A percentile compares a stretch with the other conserved stretches of the same genome.
phyloP scores from a whole-genome alignment of 2,888 invertebrate genomes.

The Hypomecis atomaria region DNA sequence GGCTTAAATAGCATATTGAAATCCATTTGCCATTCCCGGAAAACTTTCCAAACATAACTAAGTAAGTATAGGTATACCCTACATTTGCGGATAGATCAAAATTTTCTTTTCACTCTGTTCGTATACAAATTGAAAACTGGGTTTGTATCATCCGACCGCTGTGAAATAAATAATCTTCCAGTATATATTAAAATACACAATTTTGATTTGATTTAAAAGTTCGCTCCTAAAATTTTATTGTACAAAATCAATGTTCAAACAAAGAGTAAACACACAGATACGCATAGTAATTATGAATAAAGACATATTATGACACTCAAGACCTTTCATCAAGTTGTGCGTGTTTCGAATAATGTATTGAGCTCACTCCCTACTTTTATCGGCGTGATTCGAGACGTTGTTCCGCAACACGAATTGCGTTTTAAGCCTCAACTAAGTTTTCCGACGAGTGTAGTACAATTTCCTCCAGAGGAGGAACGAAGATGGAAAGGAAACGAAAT shows the following conservation, averaged over 20 bases:
- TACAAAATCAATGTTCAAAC: neutral
- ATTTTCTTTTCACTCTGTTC: too few species aligned
- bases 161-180: too few species aligned
- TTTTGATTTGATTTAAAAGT: too few species aligned
- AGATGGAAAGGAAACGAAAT: constrained; percentile 64
- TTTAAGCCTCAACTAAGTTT: constrained; percentile 60
- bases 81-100: too few species aligned
- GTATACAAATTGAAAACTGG: too few species aligned
- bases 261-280: neutral
- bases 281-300: constrained; percentile 4
- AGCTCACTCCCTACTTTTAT: constrained; percentile 35
- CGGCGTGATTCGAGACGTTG: constrained; percentile 43
- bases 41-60: neutral
- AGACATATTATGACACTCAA: constrained; percentile 8
- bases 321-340: constrained; percentile 12
- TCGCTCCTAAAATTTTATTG: too few species aligned
- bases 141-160: too few species aligned
- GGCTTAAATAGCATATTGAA: too few species aligned
- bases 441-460: constrained; percentile 53
- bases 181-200: neutral
- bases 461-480: constrained; percentile 56
- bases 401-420: constrained; percentile 55
- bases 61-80: too few species aligned
- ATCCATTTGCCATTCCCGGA: neutral
- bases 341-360: constrained; percentile 16